phyloP scores from a whole-genome alignment of 2,797 vertebrate genomes.

The Peromyscus attwateri region DNA sequence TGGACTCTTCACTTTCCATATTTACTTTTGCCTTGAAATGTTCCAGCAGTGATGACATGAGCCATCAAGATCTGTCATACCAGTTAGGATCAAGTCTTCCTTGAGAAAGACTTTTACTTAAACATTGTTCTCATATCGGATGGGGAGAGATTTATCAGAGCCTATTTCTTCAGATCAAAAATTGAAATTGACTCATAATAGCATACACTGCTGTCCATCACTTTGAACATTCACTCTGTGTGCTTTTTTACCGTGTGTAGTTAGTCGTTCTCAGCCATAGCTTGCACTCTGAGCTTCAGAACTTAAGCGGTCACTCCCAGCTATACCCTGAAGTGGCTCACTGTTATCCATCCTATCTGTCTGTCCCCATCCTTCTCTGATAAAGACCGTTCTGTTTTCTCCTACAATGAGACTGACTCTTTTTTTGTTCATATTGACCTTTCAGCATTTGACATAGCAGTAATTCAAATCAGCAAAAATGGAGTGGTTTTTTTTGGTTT shows the following conservation, averaged over 20 bases:
- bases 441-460: neutral
- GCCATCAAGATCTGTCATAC: neutral
- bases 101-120: neutral
- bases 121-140: neutral
- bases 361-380: neutral
- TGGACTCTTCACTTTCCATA: neutral
- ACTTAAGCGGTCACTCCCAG: neutral
- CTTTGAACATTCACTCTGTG: neutral
- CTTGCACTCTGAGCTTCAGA: neutral
- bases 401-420: neutral
- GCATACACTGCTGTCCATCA: neutral
- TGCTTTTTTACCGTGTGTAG: neutral
- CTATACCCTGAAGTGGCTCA: neutral
- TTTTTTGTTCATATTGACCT: neutral
- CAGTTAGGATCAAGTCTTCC: slow-evolving; percentile 13
- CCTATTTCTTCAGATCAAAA: neutral
- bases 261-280: too few species aligned
- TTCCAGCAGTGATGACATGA: neutral
- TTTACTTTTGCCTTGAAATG: neutral
- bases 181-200: too few species aligned
- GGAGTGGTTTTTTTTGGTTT: neutral
- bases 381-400: neutral
- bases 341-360: neutral
- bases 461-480: neutral
- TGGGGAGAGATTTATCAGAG: neutral